phyloP scores from a whole-genome alignment of 2,888 invertebrate genomes.

The Hirudinaria manillensis region DNA sequence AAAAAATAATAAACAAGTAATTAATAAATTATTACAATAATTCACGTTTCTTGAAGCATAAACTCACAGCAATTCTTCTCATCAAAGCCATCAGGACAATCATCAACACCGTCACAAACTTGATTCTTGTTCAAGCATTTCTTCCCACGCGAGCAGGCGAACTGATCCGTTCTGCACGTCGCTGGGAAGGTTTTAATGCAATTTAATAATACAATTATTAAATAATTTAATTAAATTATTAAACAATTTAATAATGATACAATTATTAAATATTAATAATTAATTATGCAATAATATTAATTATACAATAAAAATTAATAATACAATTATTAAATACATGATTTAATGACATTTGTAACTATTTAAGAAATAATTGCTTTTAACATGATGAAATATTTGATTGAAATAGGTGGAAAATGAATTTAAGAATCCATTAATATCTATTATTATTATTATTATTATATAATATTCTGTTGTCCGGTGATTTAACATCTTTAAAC shows the following conservation, averaged over 20 bases:
- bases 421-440: too few species aligned
- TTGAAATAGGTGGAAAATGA: too few species aligned
- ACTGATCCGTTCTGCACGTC: background rate
- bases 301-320: too few species aligned
- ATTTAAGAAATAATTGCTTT: too few species aligned
- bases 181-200: background rate
- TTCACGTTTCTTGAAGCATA: background rate
- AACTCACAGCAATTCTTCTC: slow-evolving; percentile 31
- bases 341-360: too few species aligned
- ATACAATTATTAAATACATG: too few species aligned
- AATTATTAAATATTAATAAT: background rate
- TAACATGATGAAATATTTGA: too few species aligned
- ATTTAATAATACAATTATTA: background rate
- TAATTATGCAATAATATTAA: too few species aligned
- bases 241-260: background rate
- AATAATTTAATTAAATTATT: background rate
- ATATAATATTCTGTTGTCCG: too few species aligned
- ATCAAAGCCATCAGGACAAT: slow-evolving; percentile 40
- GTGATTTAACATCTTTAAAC: too few species aligned
- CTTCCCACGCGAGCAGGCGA: slow-evolving; percentile 37
- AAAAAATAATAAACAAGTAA: background rate
- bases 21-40: background rate
- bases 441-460: too few species aligned
- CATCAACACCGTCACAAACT: slow-evolving; percentile 40
- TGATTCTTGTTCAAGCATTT: slow-evolving; percentile 41